Evolutionary conservation across 2,888 invertebrate genomes (phyloP).

Genomic region (Rhamphomyia laevipes): DNA sequence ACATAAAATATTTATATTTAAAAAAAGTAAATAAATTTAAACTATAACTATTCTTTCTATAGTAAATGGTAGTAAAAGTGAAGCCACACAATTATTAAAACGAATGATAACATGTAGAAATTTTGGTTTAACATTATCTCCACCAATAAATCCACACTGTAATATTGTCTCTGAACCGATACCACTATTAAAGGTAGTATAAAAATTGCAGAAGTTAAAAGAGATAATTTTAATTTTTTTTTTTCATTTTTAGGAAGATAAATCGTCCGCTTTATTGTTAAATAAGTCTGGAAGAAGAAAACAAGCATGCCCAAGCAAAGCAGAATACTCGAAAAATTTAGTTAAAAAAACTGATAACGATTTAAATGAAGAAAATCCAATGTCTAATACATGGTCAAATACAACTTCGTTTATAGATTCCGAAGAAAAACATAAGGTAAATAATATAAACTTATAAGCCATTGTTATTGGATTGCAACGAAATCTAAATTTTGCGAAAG

Average conservation of each 20-base stretch:
- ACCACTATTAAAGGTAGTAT: slow-evolving; percentile 3
- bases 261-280: slow-evolving; percentile 19
- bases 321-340: slow-evolving; percentile 18
- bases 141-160: slow-evolving; percentile 19
- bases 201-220: not conserved
- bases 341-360: slow-evolving; percentile 15
- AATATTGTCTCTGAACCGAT: not conserved
- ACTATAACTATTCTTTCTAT: slow-evolving; percentile 15
- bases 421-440: too few relatives aligned
- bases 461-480: too few relatives aligned
- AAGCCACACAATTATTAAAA: slow-evolving; percentile 62
- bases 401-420: slow-evolving; percentile 12
- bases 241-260: slow-evolving; percentile 23
- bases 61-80: slow-evolving; percentile 47
- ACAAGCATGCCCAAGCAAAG: slow-evolving; percentile 62
- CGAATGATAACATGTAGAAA: slow-evolving; percentile 67
- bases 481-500: too few relatives aligned
- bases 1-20: slow-evolving; percentile 9
- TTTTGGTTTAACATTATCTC: slow-evolving; percentile 53
- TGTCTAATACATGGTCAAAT: slow-evolving; percentile 11
- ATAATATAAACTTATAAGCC: too few relatives aligned
- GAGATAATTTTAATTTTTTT: not conserved
- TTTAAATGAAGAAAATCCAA: slow-evolving; percentile 13
- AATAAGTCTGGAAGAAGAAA: slow-evolving; percentile 52
- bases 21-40: not conserved